Evolutionary conservation across 2,888 invertebrate species (phyloP).

Genomic region (Amitus sp.): DNA sequence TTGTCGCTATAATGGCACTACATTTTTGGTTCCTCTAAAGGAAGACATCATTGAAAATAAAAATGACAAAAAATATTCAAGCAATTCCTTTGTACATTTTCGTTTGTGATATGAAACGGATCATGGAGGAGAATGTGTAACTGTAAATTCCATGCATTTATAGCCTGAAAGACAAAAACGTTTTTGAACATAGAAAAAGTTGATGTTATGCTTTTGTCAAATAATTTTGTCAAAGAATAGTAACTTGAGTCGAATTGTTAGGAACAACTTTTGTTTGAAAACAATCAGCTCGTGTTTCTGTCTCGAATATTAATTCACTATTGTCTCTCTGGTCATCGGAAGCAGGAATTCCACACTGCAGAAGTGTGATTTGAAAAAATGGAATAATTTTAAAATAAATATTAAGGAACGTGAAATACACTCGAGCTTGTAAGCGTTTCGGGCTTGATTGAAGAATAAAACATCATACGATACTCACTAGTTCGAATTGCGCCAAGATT

Average conservation of each 20-base stretch:
- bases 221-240: conserved; percentile 2
- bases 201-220: neutral
- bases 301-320: conserved; percentile 10
- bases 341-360: conserved; percentile 12
- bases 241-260: conserved; percentile 23
- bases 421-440: too few species aligned
- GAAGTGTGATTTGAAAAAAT: too few species aligned
- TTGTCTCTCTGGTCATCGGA: conserved; percentile 17
- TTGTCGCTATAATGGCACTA: too few species aligned
- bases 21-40: too few species aligned
- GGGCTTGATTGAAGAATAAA: too few species aligned
- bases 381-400: too few species aligned
- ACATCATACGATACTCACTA: too few species aligned
- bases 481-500: too few species aligned
- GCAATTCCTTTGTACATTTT: too few species aligned
- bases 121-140: neutral
- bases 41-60: too few species aligned
- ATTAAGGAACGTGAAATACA: too few species aligned
- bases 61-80: too few species aligned
- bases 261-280: conserved; percentile 28
- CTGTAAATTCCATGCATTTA: neutral
- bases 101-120: neutral
- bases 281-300: conserved; percentile 17
- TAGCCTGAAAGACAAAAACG: neutral
- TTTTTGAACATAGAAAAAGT: neutral